Evolutionary conservation across 2,888 invertebrate species (phyloP), one percentile per base, ranked within the genome.

Genomic region (Nomada hirtipes): DNA sequence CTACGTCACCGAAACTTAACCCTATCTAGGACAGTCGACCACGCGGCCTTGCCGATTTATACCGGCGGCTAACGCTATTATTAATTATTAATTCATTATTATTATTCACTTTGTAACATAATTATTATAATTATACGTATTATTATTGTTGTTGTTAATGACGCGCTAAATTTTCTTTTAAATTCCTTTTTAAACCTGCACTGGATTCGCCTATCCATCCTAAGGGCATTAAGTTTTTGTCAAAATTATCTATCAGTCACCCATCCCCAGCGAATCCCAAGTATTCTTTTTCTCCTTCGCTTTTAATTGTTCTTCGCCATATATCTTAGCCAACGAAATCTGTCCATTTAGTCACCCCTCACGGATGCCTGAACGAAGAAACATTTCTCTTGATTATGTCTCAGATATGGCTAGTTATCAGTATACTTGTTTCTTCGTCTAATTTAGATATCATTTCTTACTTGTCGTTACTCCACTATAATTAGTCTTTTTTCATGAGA

Each of bases 1-100:
- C 76, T 77, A 81, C 76, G 82, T 86, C 79, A 86, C 79, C 84
- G 75, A 68, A 79, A 64, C 79, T 86, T 86, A 86, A 82, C 73
- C 52, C 82, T 86, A 86, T 50, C 82, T 82, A 86, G 55, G 68
- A 84, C 79, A 86, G 75, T 84, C 84, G 82, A 86, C 42, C 77
- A 59, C 68, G 52, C 76, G 76, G 79, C 53, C 79, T 75, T 47
- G 67, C 72, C 73, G 65, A 72, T 53, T 55, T 50, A 50, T 82
- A 82, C 79, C 85, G 67, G 57, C 74, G 29, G 71, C 79, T 81
- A 81, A 74, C 60, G 47, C 76, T 86, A 78, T 70, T 68, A 76
- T 74, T 77, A 77, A 67, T 78, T 76, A 65, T 74, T 71, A 75
- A 60, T 60, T 78, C 55, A 57, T 55, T 61, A 50, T 44, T 60